These are phyloP conservation scores for Plemyria rubiginata DNA, from an alignment of 2,888 invertebrate genomes.

Conservation along the genomic window DNA sequence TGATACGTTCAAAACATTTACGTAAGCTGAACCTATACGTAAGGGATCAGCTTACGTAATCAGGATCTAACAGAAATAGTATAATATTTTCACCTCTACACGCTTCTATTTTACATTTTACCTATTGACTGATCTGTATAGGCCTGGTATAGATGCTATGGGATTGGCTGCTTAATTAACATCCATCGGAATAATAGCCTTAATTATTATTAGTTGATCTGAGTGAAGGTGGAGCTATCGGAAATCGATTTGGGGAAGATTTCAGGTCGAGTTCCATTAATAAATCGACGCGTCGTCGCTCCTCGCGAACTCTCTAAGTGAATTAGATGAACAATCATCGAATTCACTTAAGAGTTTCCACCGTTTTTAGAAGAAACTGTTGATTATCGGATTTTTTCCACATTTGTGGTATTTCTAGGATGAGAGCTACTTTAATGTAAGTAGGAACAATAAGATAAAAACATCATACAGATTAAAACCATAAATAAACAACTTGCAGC, in stretches of 20 bases:
- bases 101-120: background rate
- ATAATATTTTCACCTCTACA: slow-evolving; percentile 10
- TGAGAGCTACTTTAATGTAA: too few relatives aligned
- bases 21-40: too few relatives aligned
- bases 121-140: slow-evolving; percentile 1
- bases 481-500: too few relatives aligned
- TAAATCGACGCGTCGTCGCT: background rate
- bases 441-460: too few relatives aligned
- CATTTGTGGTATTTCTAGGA: too few relatives aligned
- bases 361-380: too few relatives aligned
- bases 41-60: too few relatives aligned
- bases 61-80: background rate
- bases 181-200: slow-evolving; percentile 22
- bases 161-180: slow-evolving; percentile 31
- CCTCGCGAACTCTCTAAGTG: background rate
- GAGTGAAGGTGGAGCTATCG: slow-evolving; percentile 14
- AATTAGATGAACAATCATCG: background rate
- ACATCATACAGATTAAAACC: too few relatives aligned
- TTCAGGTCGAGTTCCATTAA: slow-evolving; percentile 10
- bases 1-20: too few relatives aligned
- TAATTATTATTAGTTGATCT: slow-evolving; percentile 34
- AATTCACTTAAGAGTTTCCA: too few relatives aligned
- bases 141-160: slow-evolving; percentile 10
- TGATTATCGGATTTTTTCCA: background rate
- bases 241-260: slow-evolving; percentile 27